Evolutionary conservation across 2,797 vertebrate species (phyloP).

Genomic region (Enteromius unitaeniatus): DNA sequence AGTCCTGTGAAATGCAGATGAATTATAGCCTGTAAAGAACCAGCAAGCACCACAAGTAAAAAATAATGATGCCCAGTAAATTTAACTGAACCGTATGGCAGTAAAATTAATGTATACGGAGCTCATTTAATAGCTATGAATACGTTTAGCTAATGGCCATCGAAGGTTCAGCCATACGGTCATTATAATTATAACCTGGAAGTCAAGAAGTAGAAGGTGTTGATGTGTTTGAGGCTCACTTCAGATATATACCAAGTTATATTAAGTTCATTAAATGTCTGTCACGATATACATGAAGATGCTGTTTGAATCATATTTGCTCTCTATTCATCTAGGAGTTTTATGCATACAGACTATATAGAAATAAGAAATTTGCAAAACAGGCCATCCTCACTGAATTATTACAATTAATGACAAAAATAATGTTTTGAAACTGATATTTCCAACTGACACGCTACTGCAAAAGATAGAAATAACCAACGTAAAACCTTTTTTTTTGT

Average conservation of each 20-base stretch:
- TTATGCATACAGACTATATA: not conserved
- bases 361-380: not conserved
- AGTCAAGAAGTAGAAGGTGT: not conserved
- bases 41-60: not conserved
- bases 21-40: not conserved
- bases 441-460: no score
- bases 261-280: not conserved
- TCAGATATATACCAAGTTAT: not conserved
- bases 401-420: no score
- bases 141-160: not conserved
- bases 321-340: not conserved
- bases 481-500: no score
- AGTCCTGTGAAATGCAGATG: not conserved
- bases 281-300: not conserved
- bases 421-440: no score
- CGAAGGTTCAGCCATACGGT: not conserved
- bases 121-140: constrained; percentile 3
- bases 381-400: no score
- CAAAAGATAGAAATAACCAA: no score
- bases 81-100: not conserved
- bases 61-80: not conserved
- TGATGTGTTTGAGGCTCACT: not conserved
- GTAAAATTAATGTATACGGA: no score
- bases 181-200: not conserved
- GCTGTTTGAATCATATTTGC: not conserved